Evolutionary conservation across 1,140 invertebrate species (phyloP).

Genomic region (Bicyclus anynana): DNA sequence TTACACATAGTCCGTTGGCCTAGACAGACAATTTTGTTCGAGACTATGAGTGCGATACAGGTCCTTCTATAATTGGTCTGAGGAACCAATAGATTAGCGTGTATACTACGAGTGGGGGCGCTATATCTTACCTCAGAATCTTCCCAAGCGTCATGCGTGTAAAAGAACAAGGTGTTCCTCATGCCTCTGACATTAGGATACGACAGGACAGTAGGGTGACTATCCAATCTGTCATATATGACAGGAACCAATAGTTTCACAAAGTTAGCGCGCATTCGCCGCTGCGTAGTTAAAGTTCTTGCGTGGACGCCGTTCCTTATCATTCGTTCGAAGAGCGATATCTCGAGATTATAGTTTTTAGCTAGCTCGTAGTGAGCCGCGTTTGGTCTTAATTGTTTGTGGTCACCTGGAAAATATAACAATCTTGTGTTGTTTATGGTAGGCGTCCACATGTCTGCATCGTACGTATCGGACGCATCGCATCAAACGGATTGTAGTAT

Average conservation of each 20-base stretch:
- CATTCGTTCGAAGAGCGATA: conserved; percentile 87
- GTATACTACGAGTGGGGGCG: too few species aligned
- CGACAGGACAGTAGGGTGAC: conserved; percentile 73
- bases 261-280: conserved; percentile 82
- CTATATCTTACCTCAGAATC: conserved; percentile 56
- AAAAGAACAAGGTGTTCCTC: conserved; percentile 79
- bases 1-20: too few species aligned
- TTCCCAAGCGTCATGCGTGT: conserved; percentile 78
- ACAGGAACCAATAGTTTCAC: conserved; percentile 79
- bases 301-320: conserved; percentile 79
- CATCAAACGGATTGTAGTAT: too few species aligned
- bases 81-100: too few species aligned
- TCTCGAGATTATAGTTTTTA: conserved; percentile 80
- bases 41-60: too few species aligned
- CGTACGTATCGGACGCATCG: too few species aligned
- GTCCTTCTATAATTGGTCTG: too few species aligned
- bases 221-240: conserved; percentile 80
- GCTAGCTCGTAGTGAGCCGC: conserved; percentile 80
- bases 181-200: conserved; percentile 78
- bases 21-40: too few species aligned
- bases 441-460: too few species aligned
- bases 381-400: conserved; percentile 84
- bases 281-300: conserved; percentile 77
- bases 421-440: too few species aligned
- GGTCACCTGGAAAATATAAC: conserved; percentile 79